A percentile compares a stretch with the other conserved stretches of the same genome.
These are phyloP conservation scores for Formica exsecta DNA, from an alignment of 1,140 invertebrate genomes.

Conservation along the genomic window DNA sequence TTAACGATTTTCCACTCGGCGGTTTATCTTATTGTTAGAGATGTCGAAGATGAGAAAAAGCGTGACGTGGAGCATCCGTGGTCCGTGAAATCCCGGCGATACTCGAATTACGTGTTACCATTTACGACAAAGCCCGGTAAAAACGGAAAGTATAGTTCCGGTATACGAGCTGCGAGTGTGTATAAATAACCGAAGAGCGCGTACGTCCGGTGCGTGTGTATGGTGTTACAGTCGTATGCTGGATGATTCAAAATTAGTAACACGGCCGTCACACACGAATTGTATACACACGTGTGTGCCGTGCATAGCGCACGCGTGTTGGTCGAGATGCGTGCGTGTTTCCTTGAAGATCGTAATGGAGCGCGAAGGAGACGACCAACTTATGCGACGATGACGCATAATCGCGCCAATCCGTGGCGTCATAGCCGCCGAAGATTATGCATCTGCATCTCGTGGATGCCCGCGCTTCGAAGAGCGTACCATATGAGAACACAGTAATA, in stretches of 20 bases:
- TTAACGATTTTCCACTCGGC: background rate
- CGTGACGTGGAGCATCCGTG: background rate
- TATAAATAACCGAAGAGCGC: constrained; percentile 71
- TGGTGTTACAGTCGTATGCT: constrained; percentile 24
- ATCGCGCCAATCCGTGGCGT: constrained; percentile 53
- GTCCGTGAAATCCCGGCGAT: constrained; percentile 16
- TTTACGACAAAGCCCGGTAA: constrained; percentile 53
- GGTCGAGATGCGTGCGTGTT: constrained; percentile 16
- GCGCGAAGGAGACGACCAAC: constrained; percentile 19
- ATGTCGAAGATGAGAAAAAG: constrained; percentile 7
- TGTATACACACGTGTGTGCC: background rate
- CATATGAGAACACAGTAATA: no score
- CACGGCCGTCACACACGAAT: constrained; percentile 48
- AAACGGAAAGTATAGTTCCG: constrained; percentile 75
- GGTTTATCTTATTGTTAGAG: background rate
- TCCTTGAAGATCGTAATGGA: constrained; percentile 55
- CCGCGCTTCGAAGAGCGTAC: background rate
- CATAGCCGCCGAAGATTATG: constrained; percentile 28
- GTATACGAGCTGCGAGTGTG: constrained; percentile 52
- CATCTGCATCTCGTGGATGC: constrained; percentile 20
- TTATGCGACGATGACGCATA: constrained; percentile 38
- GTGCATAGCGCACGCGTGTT: background rate
- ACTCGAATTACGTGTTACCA: constrained; percentile 51
- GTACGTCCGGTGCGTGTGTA: constrained; percentile 64
- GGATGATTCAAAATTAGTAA: constrained; percentile 69